Conservation (phyloP, 2,797 vertebrate species). For the Aeoliscus strigatus region DNA sequence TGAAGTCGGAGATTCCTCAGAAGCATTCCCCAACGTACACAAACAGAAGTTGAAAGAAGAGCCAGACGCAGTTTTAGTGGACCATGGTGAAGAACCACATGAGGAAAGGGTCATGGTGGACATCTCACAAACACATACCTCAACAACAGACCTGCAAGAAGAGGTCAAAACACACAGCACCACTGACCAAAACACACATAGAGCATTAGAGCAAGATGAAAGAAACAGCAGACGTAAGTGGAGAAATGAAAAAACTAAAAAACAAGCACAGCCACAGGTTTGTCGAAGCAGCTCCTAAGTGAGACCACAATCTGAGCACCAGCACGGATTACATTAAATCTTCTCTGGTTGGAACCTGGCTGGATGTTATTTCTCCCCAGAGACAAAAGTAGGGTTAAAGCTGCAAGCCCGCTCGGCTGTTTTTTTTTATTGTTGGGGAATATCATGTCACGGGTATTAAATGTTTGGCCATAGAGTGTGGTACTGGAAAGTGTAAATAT, state of each 20-base stretch:
- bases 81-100: constrained; percentile 31
- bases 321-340: constrained; percentile 66
- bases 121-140: constrained; percentile 62
- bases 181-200: constrained; percentile 35
- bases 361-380: constrained; percentile 63
- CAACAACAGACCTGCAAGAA: constrained; percentile 59
- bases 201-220: too few species aligned
- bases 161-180: constrained; percentile 45
- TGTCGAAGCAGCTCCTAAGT: constrained; percentile 38
- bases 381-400: constrained; percentile 65
- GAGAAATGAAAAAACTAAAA: too few species aligned
- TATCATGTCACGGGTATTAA: constrained; percentile 71
- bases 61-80: constrained; percentile 43
- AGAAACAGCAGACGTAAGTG: constrained; percentile 39
- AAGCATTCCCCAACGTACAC: constrained; percentile 41
- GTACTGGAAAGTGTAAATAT: constrained; percentile 56
- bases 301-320: constrained; percentile 38
- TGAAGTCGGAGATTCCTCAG: constrained; percentile 39
- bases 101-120: constrained; percentile 42
- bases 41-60: constrained; percentile 46
- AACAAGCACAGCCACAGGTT: constrained; percentile 56
- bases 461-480: constrained; percentile 45
- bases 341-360: constrained; percentile 55
- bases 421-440: constrained; percentile 77
- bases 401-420: constrained; percentile 61